Evolutionary conservation across 2,113 vertebrate genomes (phyloP), one percentile per base, ranked within the genome.

Genomic region (Daubentonia madagascariensis): DNA sequence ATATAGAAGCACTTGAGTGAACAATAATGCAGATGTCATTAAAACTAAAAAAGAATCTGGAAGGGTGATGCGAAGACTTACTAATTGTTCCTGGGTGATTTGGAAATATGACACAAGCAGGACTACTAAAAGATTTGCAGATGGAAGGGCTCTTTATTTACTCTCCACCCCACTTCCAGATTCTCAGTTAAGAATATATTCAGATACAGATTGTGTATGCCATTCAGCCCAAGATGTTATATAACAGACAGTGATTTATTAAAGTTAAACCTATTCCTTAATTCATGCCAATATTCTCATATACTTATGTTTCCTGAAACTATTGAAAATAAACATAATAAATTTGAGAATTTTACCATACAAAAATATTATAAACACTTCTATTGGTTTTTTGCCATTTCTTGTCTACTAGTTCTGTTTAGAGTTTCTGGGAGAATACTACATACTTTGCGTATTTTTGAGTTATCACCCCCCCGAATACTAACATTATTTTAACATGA

Each of bases 221-320:
- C 23, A 43, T 75, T 91, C 12, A 68, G 54, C 6, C 1, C 61
- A 73, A 50, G n/a, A 45, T 92, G 18, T 91, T 80, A 83, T 43
- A 81, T 79, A 93, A 52, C 25, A 57, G 8, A 59, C 13, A 91
- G 30, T 83, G 23, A 63, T 43, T 83, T 54, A 61, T 79, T 86
- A 91, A 85, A 50, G 79, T 89, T 85, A 73, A 96, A 73, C 22
- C 12, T 52, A 85, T 78, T 96, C 23, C 10, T 93, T 80, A 63
- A 78, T 63, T 50, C 5, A 87, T 87, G 18, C 59, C 68, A 89
- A 18, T 50, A 52, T 81, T 63, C n/a, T 32, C n/a, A n/a, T 13
- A 40, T 50, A 67, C 76, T 45, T 75, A 57, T 76, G 72, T 89
- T 93, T 80, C 13, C 48, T 65, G 12, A 45, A 78, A 50, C 3